Conservation (phyloP, 2,113 vertebrate genomes). For the Harpagus bidentatus region DNA sequence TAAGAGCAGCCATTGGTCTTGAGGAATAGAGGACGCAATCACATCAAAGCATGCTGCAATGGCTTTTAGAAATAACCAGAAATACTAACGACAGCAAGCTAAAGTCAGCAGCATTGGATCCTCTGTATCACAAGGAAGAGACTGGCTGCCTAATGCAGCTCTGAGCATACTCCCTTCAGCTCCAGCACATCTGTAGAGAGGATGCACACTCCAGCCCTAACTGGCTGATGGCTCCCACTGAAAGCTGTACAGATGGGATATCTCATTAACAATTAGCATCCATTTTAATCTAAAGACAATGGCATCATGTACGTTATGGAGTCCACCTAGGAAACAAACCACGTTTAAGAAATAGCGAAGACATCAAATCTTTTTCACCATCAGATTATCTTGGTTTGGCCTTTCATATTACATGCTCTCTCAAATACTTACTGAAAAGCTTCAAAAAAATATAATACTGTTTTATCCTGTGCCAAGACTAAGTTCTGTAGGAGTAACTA, state of each 20-base stretch:
- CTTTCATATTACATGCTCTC: fast-evolving
- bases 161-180: background rate
- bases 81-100: background rate
- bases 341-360: background rate
- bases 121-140: background rate
- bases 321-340: background rate
- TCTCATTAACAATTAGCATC: background rate
- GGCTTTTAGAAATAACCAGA: background rate
- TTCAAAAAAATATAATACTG: background rate
- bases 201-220: background rate
- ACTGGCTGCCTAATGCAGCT: background rate
- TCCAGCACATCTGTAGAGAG: too few relatives aligned
- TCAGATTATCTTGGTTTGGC: background rate
- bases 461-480: background rate
- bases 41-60: background rate
- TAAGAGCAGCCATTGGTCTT: background rate
- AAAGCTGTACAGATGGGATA: background rate
- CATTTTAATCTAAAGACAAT: background rate
- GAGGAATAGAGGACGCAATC: background rate
- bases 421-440: background rate
- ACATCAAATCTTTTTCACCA: background rate
- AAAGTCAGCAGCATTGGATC: background rate
- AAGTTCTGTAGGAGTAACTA: background rate
- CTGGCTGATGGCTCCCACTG: background rate
- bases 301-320: background rate